A percentile compares a stretch with the other conserved stretches of the same genome.
Evolutionary conservation across 2,797 vertebrate genomes (phyloP).

Genomic region (Enteromius treurensis): DNA sequence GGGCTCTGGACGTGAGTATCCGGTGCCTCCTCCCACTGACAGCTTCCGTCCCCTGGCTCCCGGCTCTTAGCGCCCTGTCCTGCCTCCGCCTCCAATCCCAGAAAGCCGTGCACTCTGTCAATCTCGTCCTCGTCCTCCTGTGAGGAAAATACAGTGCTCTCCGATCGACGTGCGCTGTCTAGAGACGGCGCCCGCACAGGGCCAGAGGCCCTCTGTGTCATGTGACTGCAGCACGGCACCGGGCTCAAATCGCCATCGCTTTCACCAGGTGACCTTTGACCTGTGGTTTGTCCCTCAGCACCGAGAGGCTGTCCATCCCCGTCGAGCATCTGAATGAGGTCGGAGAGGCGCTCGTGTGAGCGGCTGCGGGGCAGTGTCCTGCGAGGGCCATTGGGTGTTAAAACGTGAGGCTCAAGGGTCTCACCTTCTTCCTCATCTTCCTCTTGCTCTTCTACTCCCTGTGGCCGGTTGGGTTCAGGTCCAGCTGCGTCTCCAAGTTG

Average conservation of each 20-base stretch:
- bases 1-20: slow-evolving; percentile 71
- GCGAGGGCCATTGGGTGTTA: slow-evolving; percentile 61
- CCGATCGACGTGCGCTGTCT: slow-evolving; percentile 84
- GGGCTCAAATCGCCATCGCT: slow-evolving; percentile 82
- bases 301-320: slow-evolving; percentile 73
- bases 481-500: slow-evolving; percentile 55
- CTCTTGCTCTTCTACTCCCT: slow-evolving; percentile 66
- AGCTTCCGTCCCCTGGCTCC: slow-evolving; percentile 70
- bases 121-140: slow-evolving; percentile 69
- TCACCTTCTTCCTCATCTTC: slow-evolving; percentile 66
- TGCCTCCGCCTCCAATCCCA: slow-evolving; percentile 83
- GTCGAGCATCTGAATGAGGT: slow-evolving; percentile 71
- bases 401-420: slow-evolving; percentile 67
- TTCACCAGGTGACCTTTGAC: slow-evolving; percentile 74
- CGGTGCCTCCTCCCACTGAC: slow-evolving; percentile 80
- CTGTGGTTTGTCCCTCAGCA: slow-evolving; percentile 77
- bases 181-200: slow-evolving; percentile 83
- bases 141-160: slow-evolving; percentile 86
- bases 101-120: slow-evolving; percentile 80
- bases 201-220: slow-evolving; percentile 70
- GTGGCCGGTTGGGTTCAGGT: slow-evolving; percentile 55
- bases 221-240: slow-evolving; percentile 74
- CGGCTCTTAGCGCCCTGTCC: slow-evolving; percentile 79
- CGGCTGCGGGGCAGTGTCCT: slow-evolving; percentile 65
- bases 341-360: slow-evolving; percentile 72